These are phyloP conservation scores for Lasius fuliginosus DNA, from an alignment of 2,888 invertebrate genomes.

Conservation along the genomic window DNA sequence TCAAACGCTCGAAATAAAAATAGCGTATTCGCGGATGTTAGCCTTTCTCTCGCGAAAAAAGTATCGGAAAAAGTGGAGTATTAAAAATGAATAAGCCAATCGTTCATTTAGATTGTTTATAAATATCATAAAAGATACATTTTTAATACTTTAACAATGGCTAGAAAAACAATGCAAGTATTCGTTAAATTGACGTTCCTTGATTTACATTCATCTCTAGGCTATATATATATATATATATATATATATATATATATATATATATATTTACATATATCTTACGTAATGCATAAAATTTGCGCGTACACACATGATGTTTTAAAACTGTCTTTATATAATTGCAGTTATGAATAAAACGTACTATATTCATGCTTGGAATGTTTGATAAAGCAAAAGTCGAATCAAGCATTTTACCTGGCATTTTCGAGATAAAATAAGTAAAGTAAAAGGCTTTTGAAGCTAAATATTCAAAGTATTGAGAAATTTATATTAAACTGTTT, in stretches of 20 bases:
- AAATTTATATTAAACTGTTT: constrained; percentile 8
- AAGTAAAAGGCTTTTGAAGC: constrained; percentile 30
- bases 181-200: not conserved
- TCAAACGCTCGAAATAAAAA: constrained; percentile 39
- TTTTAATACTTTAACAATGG: not conserved
- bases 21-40: not conserved
- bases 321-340: constrained; percentile 7
- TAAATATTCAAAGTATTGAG: not conserved
- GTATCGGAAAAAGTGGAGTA: constrained; percentile 3
- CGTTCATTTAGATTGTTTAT: constrained; percentile 14
- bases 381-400: constrained; percentile 50
- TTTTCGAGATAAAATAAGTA: constrained; percentile 36
- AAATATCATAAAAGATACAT: not conserved
- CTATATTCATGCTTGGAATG: constrained; percentile 52
- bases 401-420: constrained; percentile 45
- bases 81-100: constrained; percentile 3
- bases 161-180: not conserved
- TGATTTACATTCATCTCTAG: not conserved
- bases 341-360: not conserved
- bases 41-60: not conserved
- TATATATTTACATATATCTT: not conserved
- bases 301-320: not conserved
- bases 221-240: not conserved
- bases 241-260: no score
- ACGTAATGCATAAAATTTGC: not conserved